Conservation (phyloP, 2,888 invertebrate species). For the Drosophila fulvimacula region DNA sequence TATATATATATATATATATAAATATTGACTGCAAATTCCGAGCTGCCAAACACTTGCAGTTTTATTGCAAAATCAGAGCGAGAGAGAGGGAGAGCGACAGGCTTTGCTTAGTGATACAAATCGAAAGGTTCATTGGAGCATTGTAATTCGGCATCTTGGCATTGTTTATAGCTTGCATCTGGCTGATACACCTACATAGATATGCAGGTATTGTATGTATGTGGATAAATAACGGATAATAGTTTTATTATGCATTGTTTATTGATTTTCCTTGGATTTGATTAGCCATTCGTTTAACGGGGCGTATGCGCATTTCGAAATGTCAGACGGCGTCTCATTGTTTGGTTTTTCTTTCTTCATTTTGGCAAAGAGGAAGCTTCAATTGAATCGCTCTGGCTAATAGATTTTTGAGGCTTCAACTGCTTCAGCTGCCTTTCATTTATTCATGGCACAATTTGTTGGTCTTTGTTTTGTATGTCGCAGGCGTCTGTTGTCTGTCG, state of each 20-base stretch:
- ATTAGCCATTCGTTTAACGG: constrained; percentile 28
- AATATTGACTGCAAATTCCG: constrained; percentile 36
- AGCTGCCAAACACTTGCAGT: constrained; percentile 27
- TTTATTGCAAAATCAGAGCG: constrained; percentile 43
- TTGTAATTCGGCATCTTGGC: constrained; percentile 52
- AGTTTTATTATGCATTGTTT: constrained; percentile 66
- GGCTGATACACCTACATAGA: background rate
- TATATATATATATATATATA: constrained; percentile 7
- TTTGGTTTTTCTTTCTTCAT: constrained; percentile 13
- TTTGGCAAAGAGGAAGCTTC: constrained; percentile 29
- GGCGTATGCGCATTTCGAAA: constrained; percentile 59
- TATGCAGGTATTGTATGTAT: background rate
- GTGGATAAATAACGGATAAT: constrained; percentile 16
- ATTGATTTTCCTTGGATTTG: constrained; percentile 42
- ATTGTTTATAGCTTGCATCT: constrained; percentile 31
- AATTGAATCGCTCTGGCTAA: constrained; percentile 15
- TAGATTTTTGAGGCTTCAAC: constrained; percentile 21
- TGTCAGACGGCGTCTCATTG: constrained; percentile 43
- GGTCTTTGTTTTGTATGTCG: constrained; percentile 40
- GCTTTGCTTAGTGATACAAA: constrained; percentile 11
- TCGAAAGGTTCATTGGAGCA: constrained; percentile 60
- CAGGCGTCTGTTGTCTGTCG: constrained; percentile 30
- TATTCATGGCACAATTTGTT: constrained; percentile 54
- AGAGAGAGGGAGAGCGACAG: background rate
- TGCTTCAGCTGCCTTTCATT: constrained; percentile 41